These are phyloP conservation scores for Spermophilus dauricus DNA, from an alignment of 2,113 vertebrate genomes.

Conservation along the genomic window DNA sequence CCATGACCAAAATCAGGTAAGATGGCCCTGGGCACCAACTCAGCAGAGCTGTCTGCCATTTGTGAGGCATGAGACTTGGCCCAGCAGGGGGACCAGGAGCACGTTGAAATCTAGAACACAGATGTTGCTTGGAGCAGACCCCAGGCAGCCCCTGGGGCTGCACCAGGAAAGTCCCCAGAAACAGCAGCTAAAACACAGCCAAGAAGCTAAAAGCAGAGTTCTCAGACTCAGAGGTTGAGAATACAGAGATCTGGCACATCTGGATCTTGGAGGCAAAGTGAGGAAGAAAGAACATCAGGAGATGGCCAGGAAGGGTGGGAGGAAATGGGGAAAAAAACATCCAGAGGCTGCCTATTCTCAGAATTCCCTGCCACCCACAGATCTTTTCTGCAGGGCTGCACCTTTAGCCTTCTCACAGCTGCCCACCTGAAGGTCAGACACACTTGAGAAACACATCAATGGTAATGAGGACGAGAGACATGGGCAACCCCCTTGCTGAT, in stretches of 20 bases:
- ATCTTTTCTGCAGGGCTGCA: neutral
- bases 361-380: neutral
- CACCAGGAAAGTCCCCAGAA: neutral
- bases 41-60: neutral
- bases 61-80: neutral
- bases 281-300: neutral
- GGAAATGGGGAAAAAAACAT: neutral
- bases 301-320: neutral
- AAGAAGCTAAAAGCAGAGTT: neutral
- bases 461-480: neutral
- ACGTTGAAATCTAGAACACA: neutral
- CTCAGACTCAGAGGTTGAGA: neutral
- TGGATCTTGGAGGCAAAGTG: neutral
- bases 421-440: conserved; percentile 37
- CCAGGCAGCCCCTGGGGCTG: neutral
- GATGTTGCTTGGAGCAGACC: neutral
- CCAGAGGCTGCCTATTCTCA: neutral
- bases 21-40: neutral
- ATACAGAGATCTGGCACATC: neutral
- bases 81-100: neutral
- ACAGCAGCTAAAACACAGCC: neutral
- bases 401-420: neutral
- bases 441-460: neutral
- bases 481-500: neutral
- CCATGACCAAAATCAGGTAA: neutral